Evolutionary conservation across 2,113 vertebrate genomes (phyloP).

Genomic region (Mastomys natalensis): DNA sequence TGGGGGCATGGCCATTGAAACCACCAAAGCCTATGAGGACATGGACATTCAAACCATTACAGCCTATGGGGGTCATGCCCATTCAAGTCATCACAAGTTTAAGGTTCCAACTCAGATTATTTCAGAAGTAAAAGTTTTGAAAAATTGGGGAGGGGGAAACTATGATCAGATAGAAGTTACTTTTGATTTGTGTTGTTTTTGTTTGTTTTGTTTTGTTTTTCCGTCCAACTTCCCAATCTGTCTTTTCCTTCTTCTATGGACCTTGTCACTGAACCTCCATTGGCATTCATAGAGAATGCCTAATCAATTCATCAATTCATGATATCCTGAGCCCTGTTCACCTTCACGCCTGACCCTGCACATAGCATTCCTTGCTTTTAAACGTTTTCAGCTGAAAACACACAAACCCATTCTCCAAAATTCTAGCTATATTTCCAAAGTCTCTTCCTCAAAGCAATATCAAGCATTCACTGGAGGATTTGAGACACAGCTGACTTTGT

Average conservation of each 20-base stretch:
- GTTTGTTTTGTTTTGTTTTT: too few species aligned
- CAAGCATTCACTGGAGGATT: neutral
- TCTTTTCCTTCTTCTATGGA: neutral
- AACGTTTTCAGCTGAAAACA: neutral
- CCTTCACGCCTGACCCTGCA: neutral
- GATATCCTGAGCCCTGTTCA: neutral
- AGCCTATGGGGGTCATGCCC: neutral
- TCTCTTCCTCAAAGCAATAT: neutral
- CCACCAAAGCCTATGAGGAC: too few species aligned
- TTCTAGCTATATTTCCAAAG: neutral
- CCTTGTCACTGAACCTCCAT: neutral
- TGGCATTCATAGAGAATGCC: neutral
- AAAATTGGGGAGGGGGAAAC: neutral
- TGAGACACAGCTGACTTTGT: neutral
- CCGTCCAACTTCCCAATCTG: neutral
- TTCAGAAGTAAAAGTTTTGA: neutral
- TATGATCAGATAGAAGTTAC: neutral
- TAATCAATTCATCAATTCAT: neutral
- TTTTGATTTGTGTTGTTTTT: neutral
- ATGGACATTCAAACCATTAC: neutral
- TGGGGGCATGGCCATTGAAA: neutral
- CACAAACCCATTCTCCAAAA: neutral
- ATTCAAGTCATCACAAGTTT: neutral
- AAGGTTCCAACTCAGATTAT: neutral
- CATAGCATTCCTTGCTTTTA: neutral